A percentile compares a stretch with the other conserved stretches of the same genome.
phyloP scores from a whole-genome alignment of 64 coral and sea anemone species.

The Dendronephthya gigantea region DNA sequence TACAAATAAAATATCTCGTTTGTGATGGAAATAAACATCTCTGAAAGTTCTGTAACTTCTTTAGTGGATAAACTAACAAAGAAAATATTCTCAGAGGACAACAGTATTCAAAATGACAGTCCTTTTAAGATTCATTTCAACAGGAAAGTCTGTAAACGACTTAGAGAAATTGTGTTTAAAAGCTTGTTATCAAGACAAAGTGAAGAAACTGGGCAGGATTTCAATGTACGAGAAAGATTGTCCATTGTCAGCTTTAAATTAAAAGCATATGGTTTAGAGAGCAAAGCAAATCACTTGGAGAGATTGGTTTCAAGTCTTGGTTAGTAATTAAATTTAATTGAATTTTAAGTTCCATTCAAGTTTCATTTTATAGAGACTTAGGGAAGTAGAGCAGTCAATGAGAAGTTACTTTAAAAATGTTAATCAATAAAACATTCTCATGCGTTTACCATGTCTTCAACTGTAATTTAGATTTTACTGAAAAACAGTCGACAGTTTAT shows the following conservation, averaged over 20 bases:
- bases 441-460: too few relatives aligned
- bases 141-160: background rate
- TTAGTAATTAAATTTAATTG: background rate
- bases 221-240: background rate
- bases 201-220: background rate
- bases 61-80: background rate
- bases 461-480: background rate
- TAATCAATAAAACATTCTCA: too few relatives aligned
- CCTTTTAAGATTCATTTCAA: background rate
- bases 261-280: background rate
- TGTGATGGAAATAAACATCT: background rate
- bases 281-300: background rate
- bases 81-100: background rate
- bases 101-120: background rate
- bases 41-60: background rate
- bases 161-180: background rate
- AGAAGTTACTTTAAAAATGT: too few relatives aligned
- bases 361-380: too few relatives aligned
- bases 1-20: background rate
- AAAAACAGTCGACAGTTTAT: background rate
- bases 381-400: too few relatives aligned
- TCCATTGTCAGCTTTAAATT: background rate
- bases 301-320: background rate
- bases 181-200: background rate
- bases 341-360: too few relatives aligned